Conservation (phyloP, 2,888 invertebrate species). For the Rambutsinella grinnellia region DNA sequence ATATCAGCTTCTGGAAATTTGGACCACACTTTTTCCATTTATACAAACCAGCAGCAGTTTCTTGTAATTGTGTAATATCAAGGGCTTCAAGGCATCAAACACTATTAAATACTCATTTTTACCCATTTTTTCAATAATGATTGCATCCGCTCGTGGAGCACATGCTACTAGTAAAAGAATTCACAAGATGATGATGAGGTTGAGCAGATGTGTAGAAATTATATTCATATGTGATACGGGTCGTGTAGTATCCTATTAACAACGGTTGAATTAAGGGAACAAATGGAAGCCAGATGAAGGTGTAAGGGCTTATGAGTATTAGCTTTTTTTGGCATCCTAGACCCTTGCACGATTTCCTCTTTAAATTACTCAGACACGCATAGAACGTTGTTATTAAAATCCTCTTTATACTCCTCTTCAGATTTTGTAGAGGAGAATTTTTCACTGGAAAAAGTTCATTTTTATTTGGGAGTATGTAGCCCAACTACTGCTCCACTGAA, state of each 20-base stretch:
- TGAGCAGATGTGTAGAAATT: conserved; percentile 7
- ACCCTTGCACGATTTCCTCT: conserved; percentile 1
- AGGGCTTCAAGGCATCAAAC: background rate
- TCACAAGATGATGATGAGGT: background rate
- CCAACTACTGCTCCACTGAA: background rate
- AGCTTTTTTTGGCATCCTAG: background rate
- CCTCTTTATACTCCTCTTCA: background rate
- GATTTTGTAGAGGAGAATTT: background rate
- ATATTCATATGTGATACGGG: conserved; percentile 1
- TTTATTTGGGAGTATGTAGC: conserved; percentile 17
- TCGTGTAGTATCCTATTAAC: background rate
- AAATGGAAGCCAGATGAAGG: conserved; percentile 4
- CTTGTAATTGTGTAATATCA: background rate
- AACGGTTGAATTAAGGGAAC: too few relatives aligned
- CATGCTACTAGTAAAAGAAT: conserved; percentile 11
- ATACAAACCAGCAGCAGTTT: background rate
- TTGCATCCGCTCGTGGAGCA: too few relatives aligned
- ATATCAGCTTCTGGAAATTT: background rate
- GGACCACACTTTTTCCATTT: background rate
- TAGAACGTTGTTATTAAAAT: background rate
- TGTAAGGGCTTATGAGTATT: conserved; percentile 6
- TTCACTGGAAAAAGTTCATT: background rate
- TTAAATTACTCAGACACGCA: background rate
- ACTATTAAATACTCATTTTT: conserved; percentile 10
- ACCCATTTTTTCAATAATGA: background rate